Percentiles rank a stretch among this genome's conserved stretches.
These are phyloP conservation scores for Gopherus evgoodei DNA, from an alignment of 2,113 vertebrate genomes.

Conservation along the genomic window DNA sequence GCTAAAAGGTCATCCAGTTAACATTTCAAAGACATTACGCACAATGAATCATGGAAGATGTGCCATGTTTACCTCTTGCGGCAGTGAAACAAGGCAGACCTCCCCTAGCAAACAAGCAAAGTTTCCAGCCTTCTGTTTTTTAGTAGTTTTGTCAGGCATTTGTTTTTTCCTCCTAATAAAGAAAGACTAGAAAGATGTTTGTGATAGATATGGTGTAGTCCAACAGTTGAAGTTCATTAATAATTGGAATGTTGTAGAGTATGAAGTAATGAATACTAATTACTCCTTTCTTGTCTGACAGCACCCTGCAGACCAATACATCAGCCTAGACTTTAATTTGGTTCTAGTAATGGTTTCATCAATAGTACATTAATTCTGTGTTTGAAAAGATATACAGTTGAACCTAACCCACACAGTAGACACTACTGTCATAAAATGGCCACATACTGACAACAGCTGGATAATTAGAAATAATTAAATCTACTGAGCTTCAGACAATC, in stretches of 20 bases:
- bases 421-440: constrained; percentile 88
- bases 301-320: constrained; percentile 95
- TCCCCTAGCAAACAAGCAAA: constrained; percentile 9
- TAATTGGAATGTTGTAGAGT: constrained; percentile 99
- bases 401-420: constrained; percentile 89
- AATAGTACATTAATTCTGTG: constrained; percentile 99
- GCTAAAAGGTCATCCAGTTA: background rate
- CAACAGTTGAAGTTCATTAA: constrained; percentile 99
- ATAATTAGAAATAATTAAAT: constrained; percentile 99
- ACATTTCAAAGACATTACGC: background rate
- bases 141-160: constrained; percentile 26
- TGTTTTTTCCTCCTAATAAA: constrained; percentile 87
- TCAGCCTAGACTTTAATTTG: constrained; percentile 99
- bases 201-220: constrained; percentile 94
- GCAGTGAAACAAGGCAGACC: background rate
- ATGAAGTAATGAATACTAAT: constrained; percentile 99
- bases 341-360: constrained; percentile 99
- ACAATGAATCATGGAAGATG: background rate
- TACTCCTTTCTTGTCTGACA: constrained; percentile 98
- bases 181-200: constrained; percentile 83
- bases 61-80: background rate
- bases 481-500: constrained; percentile 89
- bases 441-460: constrained; percentile 87
- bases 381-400: constrained; percentile 99
- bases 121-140: constrained; percentile 40